Evolutionary conservation across 2,113 vertebrate species (phyloP), one percentile per base, ranked within the genome.

Genomic region (Cranoglanis bouderius): DNA sequence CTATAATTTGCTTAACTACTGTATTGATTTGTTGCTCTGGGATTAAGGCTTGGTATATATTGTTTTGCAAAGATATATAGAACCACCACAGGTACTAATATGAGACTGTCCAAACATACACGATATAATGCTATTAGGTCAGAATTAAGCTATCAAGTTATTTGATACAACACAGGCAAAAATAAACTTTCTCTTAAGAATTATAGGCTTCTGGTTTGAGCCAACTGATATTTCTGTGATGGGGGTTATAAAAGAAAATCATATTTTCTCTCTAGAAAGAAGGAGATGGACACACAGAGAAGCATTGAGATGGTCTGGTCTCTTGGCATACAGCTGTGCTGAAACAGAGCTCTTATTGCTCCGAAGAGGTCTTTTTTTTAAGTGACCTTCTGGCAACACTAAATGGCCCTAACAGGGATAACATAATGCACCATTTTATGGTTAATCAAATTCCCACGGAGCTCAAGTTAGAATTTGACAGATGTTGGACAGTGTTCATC

Each of bases 381-480:
- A 72, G 55, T 94, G 95, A 95, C 95, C 94, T 92, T 93, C 92
- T 94, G 93, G 92, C 92, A 93, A 91, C 91, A 93, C 90, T 91
- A 92, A 94, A 93, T 93, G 92, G 90, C 90, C 92, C 90, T 92
- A 94, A 94, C 92, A 95, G 93, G 92, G 92, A 88, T 93, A 93
- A 93, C 94, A 95, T 94, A 95, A 95, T 94, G 92, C 93, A 92
- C 90, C 86, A 82, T 95, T 95, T 95, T 94, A 96, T 94, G 91
- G 93, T 92, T 93, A 94, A 95, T 94, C 93, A 93, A 93, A 95
- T 95, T 95, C 93, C 94, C 93, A 94, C 92, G 88, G 94, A 93
- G 89, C 87, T 92, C 91, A 92, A 90, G 90, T 83, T 87, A 72
- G 67, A 89, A 85, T 88, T 91, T 89, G 92, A 93, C 92, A 94